Evolutionary conservation across 2,888 invertebrate species (phyloP).

Genomic region (Zaprionus lineosus): DNA sequence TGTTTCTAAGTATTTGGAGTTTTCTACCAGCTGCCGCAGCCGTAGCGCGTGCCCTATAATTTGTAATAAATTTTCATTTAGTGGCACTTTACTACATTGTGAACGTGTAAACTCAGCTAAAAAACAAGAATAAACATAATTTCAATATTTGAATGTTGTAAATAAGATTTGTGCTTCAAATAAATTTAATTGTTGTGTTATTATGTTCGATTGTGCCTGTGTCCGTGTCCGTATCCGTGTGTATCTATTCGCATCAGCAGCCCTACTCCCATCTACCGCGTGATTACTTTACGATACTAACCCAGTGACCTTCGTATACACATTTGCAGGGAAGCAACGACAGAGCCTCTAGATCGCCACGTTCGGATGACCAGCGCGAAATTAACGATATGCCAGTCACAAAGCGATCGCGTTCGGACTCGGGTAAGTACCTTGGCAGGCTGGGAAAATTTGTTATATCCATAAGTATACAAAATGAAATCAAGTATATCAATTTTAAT

Average conservation of each 20-base stretch:
- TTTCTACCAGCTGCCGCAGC: constrained; percentile 25
- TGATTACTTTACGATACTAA: constrained; percentile 7
- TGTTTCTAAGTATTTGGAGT: constrained; percentile 4
- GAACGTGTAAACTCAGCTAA: background rate
- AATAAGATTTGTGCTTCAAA: constrained; percentile 5
- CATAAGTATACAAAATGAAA: constrained; percentile 35
- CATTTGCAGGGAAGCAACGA: constrained; percentile 79
- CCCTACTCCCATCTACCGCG: background rate
- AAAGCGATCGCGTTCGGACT: constrained; percentile 79
- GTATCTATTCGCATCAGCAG: constrained; percentile 13
- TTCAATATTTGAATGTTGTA: background rate
- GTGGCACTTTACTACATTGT: background rate
- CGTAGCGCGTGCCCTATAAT: constrained; percentile 22
- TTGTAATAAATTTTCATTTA: constrained; percentile 12
- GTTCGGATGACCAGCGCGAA: constrained; percentile 76
- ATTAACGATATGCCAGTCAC: constrained; percentile 74
- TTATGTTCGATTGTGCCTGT: background rate
- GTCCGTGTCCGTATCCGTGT: constrained; percentile 9
- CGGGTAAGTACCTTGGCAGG: constrained; percentile 71
- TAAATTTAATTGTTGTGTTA: background rate
- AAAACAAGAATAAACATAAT: background rate
- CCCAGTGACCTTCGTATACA: constrained; percentile 24
- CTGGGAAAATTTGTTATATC: constrained; percentile 11
- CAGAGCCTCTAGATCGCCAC: constrained; percentile 80
- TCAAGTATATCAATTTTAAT: constrained; percentile 38